These are phyloP conservation scores for Oreochromis spilurus DNA, from an alignment of 2,113 vertebrate genomes.

Conservation along the genomic window DNA sequence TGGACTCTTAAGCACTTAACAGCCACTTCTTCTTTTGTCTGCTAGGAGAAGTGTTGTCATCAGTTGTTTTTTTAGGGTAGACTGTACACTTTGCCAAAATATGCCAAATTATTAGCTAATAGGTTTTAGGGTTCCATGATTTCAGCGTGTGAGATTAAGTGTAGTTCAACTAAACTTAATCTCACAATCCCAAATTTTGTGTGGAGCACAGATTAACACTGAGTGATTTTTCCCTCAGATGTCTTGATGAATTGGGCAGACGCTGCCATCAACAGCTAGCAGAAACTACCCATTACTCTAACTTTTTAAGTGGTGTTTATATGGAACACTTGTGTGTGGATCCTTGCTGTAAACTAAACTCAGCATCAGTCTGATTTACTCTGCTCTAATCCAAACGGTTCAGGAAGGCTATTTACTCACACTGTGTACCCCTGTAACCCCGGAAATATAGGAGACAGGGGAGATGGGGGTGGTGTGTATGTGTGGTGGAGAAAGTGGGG, in stretches of 20 bases:
- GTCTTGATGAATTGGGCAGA: neutral
- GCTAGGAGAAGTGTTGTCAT: neutral
- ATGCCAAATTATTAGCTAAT: neutral
- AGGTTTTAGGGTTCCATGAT: neutral
- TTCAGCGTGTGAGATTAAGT: neutral
- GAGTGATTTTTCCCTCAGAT: neutral
- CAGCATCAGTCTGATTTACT: neutral
- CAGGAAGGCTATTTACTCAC: constrained; percentile 16
- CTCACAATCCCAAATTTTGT: neutral
- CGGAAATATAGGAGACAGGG: constrained; percentile 8
- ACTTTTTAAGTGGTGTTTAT: constrained; percentile 33
- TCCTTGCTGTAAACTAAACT: constrained; percentile 1
- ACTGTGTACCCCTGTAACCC: constrained; percentile 49
- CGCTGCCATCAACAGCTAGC: neutral
- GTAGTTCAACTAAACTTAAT: neutral
- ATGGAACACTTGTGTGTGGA: constrained; percentile 9
- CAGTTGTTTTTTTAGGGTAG: neutral
- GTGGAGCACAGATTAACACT: neutral
- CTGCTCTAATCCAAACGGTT: constrained; percentile 32
- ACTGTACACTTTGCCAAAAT: neutral
- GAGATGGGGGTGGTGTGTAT: neutral
- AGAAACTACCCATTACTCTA: constrained; percentile 4
- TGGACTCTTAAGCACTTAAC: neutral
- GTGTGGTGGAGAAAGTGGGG: neutral
- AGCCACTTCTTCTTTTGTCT: neutral